These are phyloP conservation scores for Hyposoter dolosus DNA, from an alignment of 2,888 invertebrate species.

Conservation along the genomic window DNA sequence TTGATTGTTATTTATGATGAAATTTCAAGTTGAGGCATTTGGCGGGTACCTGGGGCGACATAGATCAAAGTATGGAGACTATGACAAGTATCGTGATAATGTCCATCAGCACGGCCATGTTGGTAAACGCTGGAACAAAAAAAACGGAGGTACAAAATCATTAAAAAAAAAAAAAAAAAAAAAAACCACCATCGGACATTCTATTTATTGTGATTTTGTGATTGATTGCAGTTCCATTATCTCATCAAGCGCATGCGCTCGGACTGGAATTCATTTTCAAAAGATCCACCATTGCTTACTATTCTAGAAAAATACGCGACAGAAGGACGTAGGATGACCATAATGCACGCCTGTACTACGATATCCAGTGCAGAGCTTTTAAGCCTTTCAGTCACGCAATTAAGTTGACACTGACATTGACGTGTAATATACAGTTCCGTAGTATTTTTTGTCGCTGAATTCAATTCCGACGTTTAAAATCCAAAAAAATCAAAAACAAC, in stretches of 20 bases:
- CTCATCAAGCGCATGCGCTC: slow-evolving; percentile 11
- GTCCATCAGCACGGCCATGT: slow-evolving; percentile 17
- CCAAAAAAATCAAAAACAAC: no score
- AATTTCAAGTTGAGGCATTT: slow-evolving; percentile 18
- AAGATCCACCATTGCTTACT: slow-evolving; percentile 16
- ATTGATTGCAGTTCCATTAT: slow-evolving; percentile 28
- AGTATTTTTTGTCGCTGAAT: no score
- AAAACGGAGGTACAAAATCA: slow-evolving; percentile 17
- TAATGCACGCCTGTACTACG: slow-evolving; percentile 34
- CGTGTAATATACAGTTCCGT: no score
- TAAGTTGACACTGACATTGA: no score
- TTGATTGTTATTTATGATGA: neutral
- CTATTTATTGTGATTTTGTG: neutral
- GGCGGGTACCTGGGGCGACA: slow-evolving; percentile 20
- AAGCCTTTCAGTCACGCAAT: no score
- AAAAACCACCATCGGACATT: neutral
- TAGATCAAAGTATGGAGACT: slow-evolving; percentile 26
- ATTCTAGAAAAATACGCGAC: slow-evolving; percentile 45
- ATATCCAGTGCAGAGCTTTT: neutral
- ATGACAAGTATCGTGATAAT: slow-evolving; percentile 31
- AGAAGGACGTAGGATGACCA: slow-evolving; percentile 30
- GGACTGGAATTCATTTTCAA: slow-evolving; percentile 42
- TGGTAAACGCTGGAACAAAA: slow-evolving; percentile 35
- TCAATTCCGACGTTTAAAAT: no score
- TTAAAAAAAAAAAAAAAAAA: neutral